Percentiles rank a stretch among this genome's conserved stretches.
Conservation (phyloP, 2,888 invertebrate species). For the Lepidonotus clava region DNA sequence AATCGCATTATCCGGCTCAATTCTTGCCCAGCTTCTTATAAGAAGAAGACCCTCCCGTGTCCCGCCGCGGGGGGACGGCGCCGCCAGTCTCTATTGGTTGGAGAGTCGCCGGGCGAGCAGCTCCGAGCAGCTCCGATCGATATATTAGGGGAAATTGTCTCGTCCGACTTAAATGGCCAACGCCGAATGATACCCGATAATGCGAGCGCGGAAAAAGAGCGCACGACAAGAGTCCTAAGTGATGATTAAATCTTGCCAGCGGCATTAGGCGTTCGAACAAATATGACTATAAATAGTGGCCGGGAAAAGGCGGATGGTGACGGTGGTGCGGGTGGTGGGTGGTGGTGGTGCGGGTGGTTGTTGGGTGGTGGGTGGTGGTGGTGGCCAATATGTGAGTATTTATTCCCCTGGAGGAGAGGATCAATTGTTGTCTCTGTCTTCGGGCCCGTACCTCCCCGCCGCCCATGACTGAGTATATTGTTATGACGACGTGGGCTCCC, state of each 20-base stretch:
- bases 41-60: not conserved
- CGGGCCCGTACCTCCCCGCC: too few species aligned
- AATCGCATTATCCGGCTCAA: conserved; percentile 1
- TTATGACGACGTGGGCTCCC: too few species aligned
- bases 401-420: not conserved
- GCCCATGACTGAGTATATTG: too few species aligned
- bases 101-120: too few species aligned
- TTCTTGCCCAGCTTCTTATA: not conserved
- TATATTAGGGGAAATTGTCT: not conserved
- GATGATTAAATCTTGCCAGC: not conserved
- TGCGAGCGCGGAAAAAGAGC: not conserved
- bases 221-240: not conserved
- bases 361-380: too few species aligned
- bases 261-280: not conserved
- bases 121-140: not conserved
- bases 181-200: not conserved
- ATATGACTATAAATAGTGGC: conserved; percentile 18
- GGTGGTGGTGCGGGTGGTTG: too few species aligned
- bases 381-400: not conserved
- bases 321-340: too few species aligned
- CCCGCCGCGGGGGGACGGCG: too few species aligned
- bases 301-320: not conserved
- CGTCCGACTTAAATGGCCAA: not conserved
- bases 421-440: not conserved
- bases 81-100: too few species aligned